Conservation (phyloP, 2,888 invertebrate species). For the Athalia rosae region DNA sequence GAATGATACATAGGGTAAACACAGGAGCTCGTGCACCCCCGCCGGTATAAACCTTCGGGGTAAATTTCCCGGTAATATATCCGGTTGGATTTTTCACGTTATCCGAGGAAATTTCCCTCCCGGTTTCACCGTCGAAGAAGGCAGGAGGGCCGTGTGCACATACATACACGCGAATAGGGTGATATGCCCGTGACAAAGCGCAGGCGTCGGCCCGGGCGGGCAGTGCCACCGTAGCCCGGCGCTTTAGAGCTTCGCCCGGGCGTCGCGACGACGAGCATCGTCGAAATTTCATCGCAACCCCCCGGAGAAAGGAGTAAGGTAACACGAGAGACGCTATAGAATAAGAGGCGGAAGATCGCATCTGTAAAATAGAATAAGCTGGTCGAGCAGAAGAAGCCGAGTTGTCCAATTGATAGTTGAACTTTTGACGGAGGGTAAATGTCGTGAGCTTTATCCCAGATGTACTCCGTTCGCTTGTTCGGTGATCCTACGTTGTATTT, state of each 20-base stretch:
- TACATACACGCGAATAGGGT: too few species aligned
- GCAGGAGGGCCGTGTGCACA: not conserved
- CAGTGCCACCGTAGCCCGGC: conserved; percentile 72
- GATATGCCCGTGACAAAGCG: conserved; percentile 34
- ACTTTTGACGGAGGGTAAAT: too few species aligned
- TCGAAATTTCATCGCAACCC: conserved; percentile 58
- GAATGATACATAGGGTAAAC: conserved; percentile 44
- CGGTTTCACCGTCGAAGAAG: conserved; percentile 43
- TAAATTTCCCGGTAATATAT: conserved; percentile 44
- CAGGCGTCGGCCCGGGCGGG: conserved; percentile 64
- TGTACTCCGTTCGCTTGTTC: too few species aligned
- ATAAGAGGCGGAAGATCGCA: not conserved
- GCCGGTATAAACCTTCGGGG: not conserved
- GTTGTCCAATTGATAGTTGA: too few species aligned
- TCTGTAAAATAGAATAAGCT: too few species aligned
- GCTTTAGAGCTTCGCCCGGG: conserved; percentile 73
- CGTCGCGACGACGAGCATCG: conserved; percentile 69
- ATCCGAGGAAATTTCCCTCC: conserved; percentile 35
- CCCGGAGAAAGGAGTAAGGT: conserved; percentile 23
- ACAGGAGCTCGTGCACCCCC: conserved; percentile 18
- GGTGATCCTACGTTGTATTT: too few species aligned
- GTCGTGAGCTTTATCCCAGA: too few species aligned
- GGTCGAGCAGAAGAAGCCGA: too few species aligned
- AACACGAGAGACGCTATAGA: conserved; percentile 10
- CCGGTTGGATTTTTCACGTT: conserved; percentile 20